Evolutionary conservation across 2,113 vertebrate species (phyloP).

Genomic region (Microtus richardsoni): DNA sequence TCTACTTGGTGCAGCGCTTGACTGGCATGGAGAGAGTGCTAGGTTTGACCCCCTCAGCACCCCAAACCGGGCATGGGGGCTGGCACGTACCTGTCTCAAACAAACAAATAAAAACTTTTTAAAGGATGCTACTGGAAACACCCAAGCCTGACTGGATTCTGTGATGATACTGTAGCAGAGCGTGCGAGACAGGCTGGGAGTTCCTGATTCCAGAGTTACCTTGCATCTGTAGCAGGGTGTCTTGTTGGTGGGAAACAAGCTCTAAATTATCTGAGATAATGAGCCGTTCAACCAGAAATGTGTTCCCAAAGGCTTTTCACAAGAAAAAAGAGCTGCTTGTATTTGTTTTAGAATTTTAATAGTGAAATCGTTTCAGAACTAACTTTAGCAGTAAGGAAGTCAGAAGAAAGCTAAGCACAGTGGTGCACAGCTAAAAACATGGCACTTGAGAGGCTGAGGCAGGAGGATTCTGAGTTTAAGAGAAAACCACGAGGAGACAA

Average conservation of each 20-base stretch:
- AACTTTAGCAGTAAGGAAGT: not conserved
- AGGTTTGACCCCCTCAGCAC: not conserved
- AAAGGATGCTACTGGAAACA: not conserved
- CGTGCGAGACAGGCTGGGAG: too few species aligned
- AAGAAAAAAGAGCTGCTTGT: not conserved
- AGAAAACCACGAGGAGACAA: not conserved
- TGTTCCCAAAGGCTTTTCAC: not conserved
- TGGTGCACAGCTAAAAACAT: not conserved
- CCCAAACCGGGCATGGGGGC: not conserved
- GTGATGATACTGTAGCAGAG: accelerated
- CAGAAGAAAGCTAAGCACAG: not conserved
- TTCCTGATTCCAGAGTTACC: not conserved
- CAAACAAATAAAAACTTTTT: not conserved
- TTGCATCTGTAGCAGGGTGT: not conserved
- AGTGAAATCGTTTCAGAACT: not conserved
- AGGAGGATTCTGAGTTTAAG: not conserved
- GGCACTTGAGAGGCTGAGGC: not conserved
- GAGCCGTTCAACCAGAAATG: not conserved
- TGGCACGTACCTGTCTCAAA: not conserved
- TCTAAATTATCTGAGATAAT: not conserved
- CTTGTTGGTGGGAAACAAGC: not conserved
- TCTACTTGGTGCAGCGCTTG: not conserved
- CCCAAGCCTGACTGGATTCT: not conserved
- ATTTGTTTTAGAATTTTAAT: not conserved
- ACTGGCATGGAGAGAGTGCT: not conserved